Percentiles rank a stretch among this genome's conserved stretches.
Conservation (phyloP, 2,113 vertebrate species). For the Labrus mixtus region DNA sequence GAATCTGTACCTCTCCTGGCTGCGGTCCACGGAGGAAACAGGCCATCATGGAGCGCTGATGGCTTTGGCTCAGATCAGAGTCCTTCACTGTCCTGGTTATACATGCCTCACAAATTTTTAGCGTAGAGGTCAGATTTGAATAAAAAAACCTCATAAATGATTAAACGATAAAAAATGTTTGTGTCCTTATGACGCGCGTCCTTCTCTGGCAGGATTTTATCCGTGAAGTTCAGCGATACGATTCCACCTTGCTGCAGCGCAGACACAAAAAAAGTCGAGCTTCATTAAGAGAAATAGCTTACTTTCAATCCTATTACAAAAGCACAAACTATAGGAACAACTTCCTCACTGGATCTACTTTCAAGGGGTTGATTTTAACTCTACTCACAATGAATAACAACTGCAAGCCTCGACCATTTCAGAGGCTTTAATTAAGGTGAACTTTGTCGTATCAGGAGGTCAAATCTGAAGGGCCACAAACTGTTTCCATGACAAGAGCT, state of each 20-base stretch:
- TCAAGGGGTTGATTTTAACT: no score
- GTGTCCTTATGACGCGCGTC: conserved; percentile 7
- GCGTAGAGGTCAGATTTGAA: conserved; percentile 54
- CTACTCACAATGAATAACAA: no score
- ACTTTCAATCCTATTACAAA: not conserved
- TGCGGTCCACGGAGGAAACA: conserved; percentile 7
- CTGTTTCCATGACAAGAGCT: conserved; percentile 6
- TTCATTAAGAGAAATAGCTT: not conserved
- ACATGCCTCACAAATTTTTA: conserved; percentile 74
- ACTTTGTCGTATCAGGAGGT: conserved; percentile 13
- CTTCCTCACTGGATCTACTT: no score
- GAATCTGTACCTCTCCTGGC: conserved; percentile 23
- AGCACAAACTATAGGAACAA: no score
- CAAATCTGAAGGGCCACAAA: conserved; percentile 20
- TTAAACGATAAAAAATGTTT: conserved; percentile 53
- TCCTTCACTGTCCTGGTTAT: conserved; percentile 72
- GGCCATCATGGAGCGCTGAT: conserved; percentile 48
- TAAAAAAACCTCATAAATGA: conserved; percentile 68
- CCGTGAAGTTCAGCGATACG: conserved; percentile 4
- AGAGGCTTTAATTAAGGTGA: not conserved
- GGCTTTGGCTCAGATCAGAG: conserved; percentile 52
- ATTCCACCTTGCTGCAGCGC: conserved; percentile 43
- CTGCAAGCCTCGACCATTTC: no score
- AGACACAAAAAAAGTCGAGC: not conserved
- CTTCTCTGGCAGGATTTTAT: conserved; percentile 29